Percentiles rank a stretch among this genome's conserved stretches.
These are phyloP conservation scores for Pedetes capensis DNA, from an alignment of 2,113 vertebrate genomes.

Conservation along the genomic window DNA sequence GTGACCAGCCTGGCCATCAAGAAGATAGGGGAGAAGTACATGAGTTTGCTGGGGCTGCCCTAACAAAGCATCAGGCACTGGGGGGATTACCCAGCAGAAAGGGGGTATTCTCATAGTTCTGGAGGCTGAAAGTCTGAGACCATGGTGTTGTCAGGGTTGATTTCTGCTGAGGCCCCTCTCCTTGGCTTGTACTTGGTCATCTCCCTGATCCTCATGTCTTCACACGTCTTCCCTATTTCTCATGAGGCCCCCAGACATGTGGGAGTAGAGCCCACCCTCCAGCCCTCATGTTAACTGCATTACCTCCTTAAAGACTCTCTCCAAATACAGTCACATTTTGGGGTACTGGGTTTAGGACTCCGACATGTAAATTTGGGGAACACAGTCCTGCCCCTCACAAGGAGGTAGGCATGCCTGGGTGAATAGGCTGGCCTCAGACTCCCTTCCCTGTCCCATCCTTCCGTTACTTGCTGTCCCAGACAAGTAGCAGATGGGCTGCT, in stretches of 20 bases:
- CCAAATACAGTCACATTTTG: background rate
- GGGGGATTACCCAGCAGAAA: background rate
- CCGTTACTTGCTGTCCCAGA: background rate
- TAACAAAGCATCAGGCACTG: background rate
- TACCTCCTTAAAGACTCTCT: background rate
- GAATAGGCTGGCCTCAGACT: background rate
- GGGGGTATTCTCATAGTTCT: background rate
- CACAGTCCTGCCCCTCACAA: accelerated
- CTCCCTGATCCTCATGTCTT: background rate
- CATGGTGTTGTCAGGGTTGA: accelerated
- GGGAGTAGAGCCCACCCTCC: background rate
- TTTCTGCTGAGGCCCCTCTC: background rate
- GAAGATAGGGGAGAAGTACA: background rate
- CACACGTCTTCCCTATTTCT: background rate
- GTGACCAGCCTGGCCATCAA: background rate
- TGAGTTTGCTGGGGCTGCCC: background rate
- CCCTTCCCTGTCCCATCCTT: background rate
- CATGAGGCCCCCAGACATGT: background rate
- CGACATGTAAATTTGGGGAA: background rate
- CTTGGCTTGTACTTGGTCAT: background rate
- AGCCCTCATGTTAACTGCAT: background rate
- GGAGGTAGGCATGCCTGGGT: background rate
- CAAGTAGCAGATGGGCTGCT: background rate
- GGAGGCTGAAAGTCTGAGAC: background rate
- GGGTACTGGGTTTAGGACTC: background rate